Conservation (phyloP, 2,113 vertebrate species). For the Rynchops niger region DNA sequence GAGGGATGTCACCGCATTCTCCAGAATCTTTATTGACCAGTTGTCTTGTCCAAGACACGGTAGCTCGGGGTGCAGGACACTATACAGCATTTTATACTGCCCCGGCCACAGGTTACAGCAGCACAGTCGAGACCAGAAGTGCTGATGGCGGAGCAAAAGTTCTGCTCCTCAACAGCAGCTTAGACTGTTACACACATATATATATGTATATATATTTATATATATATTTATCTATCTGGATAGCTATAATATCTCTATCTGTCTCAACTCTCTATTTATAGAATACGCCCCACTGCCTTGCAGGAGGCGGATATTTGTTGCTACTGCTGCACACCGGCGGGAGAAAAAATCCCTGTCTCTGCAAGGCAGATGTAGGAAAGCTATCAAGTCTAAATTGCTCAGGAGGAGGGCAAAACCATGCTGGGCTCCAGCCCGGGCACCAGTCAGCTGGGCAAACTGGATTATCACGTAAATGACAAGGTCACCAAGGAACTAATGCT, state of each 20-base stretch:
- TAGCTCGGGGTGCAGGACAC: not conserved
- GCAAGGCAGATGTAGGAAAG: not conserved
- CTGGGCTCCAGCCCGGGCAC: not conserved
- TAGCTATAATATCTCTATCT: not conserved
- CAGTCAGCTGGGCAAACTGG: not conserved
- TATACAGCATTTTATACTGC: no score
- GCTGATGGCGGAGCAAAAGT: accelerated
- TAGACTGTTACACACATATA: not conserved
- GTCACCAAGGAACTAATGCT: not conserved
- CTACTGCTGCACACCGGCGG: not conserved
- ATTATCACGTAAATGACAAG: not conserved
- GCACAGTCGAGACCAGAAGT: not conserved
- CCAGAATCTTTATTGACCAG: not conserved
- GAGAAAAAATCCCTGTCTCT: not conserved
- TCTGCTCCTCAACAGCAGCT: not conserved
- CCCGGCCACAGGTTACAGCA: not conserved
- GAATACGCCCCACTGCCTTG: not conserved
- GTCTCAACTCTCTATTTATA: not conserved
- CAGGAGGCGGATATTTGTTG: accelerated
- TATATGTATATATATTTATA: no score
- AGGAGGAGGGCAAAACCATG: not conserved
- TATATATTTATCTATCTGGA: not conserved
- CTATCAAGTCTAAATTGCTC: not conserved
- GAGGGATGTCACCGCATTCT: not conserved
- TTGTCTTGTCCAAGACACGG: not conserved